phyloP scores from a whole-genome alignment of 2,888 invertebrate species.

The Phlogophora meticulosa region DNA sequence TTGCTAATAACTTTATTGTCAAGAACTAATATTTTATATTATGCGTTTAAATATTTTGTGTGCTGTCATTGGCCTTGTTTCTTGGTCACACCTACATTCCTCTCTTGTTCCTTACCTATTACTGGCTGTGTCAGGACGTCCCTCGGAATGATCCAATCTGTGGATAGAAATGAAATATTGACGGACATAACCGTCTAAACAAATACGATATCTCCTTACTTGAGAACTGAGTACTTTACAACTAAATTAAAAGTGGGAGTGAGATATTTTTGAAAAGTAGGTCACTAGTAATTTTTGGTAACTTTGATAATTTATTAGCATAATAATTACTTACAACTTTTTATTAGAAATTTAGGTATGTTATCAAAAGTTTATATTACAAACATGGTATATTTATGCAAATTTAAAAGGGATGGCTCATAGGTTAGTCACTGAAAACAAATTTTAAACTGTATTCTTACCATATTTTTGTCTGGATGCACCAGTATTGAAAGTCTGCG shows the following conservation, averaged over 20 bases:
- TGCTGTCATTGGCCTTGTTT: conserved; percentile 31
- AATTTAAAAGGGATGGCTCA: conserved; percentile 13
- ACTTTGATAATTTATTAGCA: conserved; percentile 16
- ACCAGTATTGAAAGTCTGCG: conserved; percentile 98
- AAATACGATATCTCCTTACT: conserved; percentile 69
- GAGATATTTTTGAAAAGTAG: conserved; percentile 25
- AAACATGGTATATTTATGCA: conserved; percentile 3
- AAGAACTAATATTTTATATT: conserved; percentile 40
- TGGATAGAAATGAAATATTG: conserved; percentile 90
- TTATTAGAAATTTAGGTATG: conserved; percentile 3
- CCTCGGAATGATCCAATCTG: conserved; percentile 85
- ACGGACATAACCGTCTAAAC: conserved; percentile 90
- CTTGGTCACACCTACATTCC: conserved; percentile 62
- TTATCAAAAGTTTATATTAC: conserved; percentile 25
- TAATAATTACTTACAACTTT: conserved; percentile 16
- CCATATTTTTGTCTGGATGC: conserved; percentile 99
- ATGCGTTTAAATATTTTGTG: conserved; percentile 17
- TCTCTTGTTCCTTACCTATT: conserved; percentile 83
- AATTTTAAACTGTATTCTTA: conserved; percentile 68
- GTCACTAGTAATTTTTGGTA: conserved; percentile 15
- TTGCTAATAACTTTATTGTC: conserved; percentile 52
- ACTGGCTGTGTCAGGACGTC: conserved; percentile 74
- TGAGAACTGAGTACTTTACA: conserved; percentile 40
- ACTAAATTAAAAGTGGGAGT: conserved; percentile 20
- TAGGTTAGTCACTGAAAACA: conserved; percentile 34